Evolutionary conservation across 2,113 vertebrate genomes (phyloP).

Genomic region (Myxocyprinus asiaticus): DNA sequence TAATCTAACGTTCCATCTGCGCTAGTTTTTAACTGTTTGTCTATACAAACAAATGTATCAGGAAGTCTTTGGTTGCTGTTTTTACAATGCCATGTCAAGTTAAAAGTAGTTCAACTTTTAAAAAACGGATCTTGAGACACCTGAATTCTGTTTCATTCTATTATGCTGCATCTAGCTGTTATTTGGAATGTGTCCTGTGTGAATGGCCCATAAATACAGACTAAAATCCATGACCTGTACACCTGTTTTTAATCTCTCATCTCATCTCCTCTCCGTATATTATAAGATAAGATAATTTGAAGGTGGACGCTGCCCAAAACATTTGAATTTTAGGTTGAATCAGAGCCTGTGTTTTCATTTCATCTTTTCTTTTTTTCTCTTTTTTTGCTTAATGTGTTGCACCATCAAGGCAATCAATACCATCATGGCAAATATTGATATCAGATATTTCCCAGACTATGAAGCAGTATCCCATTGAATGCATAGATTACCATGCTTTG

Average conservation of each 20-base stretch:
- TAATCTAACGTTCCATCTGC: too few species aligned
- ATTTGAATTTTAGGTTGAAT: slow-evolving; percentile 1
- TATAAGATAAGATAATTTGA: slow-evolving; percentile 5
- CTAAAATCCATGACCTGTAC: too few species aligned
- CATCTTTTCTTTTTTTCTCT: not conserved
- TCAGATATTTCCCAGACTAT: slow-evolving; percentile 50
- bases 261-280: not conserved
- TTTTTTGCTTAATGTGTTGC: slow-evolving; percentile 44
- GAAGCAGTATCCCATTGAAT: slow-evolving; percentile 44
- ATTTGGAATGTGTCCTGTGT: too few species aligned
- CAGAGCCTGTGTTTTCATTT: slow-evolving; percentile 21
- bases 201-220: too few species aligned
- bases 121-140: too few species aligned
- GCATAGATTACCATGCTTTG: slow-evolving; percentile 39
- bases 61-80: too few species aligned
- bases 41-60: too few species aligned
- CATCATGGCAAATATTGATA: slow-evolving; percentile 51
- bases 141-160: too few species aligned
- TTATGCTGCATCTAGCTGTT: too few species aligned
- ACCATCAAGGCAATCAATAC: slow-evolving; percentile 49
- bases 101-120: too few species aligned
- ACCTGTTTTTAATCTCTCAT: slow-evolving; percentile 8
- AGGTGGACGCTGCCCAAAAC: not conserved
- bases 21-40: too few species aligned
- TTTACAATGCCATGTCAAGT: too few species aligned